A percentile compares a stretch with the other conserved stretches of the same genome.
Evolutionary conservation across 2,888 invertebrate genomes (phyloP).

Genomic region (Cartodere bifasciata): DNA sequence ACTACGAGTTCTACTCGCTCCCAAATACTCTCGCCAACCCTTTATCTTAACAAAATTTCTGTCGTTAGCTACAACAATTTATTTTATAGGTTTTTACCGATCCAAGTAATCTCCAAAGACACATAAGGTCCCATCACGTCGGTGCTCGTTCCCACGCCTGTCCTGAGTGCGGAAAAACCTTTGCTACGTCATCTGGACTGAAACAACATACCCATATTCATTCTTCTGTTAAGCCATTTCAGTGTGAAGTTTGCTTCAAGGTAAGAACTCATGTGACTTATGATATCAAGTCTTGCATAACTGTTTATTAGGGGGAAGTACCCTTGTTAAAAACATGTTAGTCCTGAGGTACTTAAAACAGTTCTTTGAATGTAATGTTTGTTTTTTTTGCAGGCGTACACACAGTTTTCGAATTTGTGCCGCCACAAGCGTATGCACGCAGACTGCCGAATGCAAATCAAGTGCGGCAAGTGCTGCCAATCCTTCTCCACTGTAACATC

Average conservation of each 20-base stretch:
- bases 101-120: constrained; percentile 91
- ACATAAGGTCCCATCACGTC: constrained; percentile 90
- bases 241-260: constrained; percentile 94
- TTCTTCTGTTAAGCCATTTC: constrained; percentile 94
- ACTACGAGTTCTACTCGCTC: too few relatives aligned
- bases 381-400: constrained; percentile 64
- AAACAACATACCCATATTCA: constrained; percentile 99
- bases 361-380: too few relatives aligned
- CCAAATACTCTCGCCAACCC: too few relatives aligned
- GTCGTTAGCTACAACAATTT: too few relatives aligned
- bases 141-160: constrained; percentile 96
- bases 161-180: constrained; percentile 96
- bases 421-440: constrained; percentile 99
- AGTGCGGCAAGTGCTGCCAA: constrained; percentile 89
- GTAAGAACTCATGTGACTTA: constrained; percentile 31
- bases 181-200: constrained; percentile 92
- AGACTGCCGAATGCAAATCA: constrained; percentile 85
- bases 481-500: constrained; percentile 86
- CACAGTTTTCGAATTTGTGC: constrained; percentile 98
- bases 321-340: background rate
- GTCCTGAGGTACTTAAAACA: too few relatives aligned
- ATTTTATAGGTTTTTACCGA: constrained; percentile 84
- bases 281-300: too few relatives aligned
- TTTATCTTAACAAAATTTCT: too few relatives aligned
- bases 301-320: too few relatives aligned